Evolutionary conservation across 2,797 vertebrate genomes (phyloP), one percentile per base, ranked within the genome.

Genomic region (Girardinus metallicus): DNA sequence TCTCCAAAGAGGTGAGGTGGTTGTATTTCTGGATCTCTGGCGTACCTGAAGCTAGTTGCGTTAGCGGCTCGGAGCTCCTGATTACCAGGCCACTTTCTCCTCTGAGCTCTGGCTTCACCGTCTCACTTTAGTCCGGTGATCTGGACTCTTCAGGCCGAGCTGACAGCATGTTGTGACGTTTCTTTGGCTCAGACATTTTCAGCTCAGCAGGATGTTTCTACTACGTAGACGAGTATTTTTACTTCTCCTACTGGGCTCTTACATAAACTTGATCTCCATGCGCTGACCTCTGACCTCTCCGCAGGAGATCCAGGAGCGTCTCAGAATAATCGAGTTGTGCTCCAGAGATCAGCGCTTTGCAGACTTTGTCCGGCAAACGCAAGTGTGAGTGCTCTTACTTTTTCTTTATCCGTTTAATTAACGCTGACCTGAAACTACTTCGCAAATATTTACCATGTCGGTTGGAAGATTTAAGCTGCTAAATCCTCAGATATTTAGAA

Each of bases 231-330:
- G 0, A n/a, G 43, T 83, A 77, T 85, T 82, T 88, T 83, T 82
- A 85, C 77, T 76, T 77, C 46, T 44, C 51, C 29, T 70, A 13
- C 31, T 31, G 0, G 0, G 62, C 57, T 29, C 74, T 90, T 80
- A 80, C 53, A 53, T 83, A 86, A 91, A 74, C 60, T 70, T 72
- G 49, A 78, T 72, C 68, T 73, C 29, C 46, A 15, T 49, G 2
- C 70, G 21, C 16, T 80, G 73, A 88, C 81, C 80, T 83, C 34
- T 86, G 71, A 86, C 85, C 91, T 74, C 49, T 77, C 73, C 70
- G 62, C 85, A 99, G 98, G 97, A 98, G 93, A 96, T 97, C 93
- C 96, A 97, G 90, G 97, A 98, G 87, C 96, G 96, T 81, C 95
- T 97, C 91, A 96, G 96, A 93, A 96, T 98, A 88, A 93, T 98